Percentiles rank a stretch among this genome's conserved stretches.
phyloP scores from a whole-genome alignment of 2,113 vertebrate genomes.

The Anolis carolinensis region DNA sequence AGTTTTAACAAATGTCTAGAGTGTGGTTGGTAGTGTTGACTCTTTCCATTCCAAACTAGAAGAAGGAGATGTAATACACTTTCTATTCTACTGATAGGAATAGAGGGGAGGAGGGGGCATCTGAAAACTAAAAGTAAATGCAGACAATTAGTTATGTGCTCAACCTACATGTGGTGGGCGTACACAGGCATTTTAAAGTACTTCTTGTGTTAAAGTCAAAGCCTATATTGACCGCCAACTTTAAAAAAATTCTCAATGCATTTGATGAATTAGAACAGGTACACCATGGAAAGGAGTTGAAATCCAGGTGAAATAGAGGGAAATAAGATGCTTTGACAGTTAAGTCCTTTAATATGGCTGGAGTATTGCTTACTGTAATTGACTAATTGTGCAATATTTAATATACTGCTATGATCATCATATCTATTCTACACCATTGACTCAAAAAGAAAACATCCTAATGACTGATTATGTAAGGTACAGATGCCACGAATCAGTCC shows the following conservation, averaged over 20 bases:
- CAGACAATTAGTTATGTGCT: not conserved
- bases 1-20: slow-evolving; percentile 46
- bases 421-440: not conserved
- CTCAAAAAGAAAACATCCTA: not conserved
- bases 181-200: slow-evolving; percentile 6
- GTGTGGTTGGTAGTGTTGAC: slow-evolving; percentile 34
- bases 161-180: too few relatives aligned
- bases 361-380: too few relatives aligned
- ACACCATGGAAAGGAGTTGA: not conserved
- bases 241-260: not conserved
- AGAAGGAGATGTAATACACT: slow-evolving; percentile 16
- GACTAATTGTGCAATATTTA: not conserved
- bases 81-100: not conserved
- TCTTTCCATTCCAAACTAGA: slow-evolving; percentile 25
- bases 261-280: not conserved
- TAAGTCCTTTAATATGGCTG: not conserved
- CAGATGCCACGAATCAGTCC: too few relatives aligned
- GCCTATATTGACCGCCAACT: not conserved
- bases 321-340: not conserved
- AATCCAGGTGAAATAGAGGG: not conserved
- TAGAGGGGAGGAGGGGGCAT: not conserved
- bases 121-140: slow-evolving; percentile 3
- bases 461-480: not conserved
- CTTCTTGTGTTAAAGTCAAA: slow-evolving; percentile 12
- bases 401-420: not conserved